A percentile compares a stretch with the other conserved stretches of the same genome.
Evolutionary conservation across 2,888 invertebrate species (phyloP).

Genomic region (Pinctada fucata): DNA sequence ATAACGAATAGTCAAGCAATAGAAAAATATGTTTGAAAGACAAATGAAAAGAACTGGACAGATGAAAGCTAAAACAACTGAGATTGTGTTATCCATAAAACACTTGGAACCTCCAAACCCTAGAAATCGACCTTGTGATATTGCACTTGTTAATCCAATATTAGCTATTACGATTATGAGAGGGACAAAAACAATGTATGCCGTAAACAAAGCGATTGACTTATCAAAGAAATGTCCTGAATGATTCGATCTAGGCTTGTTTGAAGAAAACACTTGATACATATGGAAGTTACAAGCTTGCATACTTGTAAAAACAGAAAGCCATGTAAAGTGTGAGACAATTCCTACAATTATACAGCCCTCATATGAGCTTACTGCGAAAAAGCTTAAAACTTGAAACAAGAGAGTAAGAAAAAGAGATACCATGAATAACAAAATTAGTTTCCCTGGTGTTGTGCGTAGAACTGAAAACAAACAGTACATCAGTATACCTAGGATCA

Average conservation of each 20-base stretch:
- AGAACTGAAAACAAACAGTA: neutral
- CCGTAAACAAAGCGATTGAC: no score
- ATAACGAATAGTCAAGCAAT: neutral
- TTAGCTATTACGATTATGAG: no score
- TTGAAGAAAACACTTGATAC: neutral
- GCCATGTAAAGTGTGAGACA: neutral
- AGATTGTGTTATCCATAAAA: neutral
- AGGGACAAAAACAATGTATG: no score
- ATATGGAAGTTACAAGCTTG: neutral
- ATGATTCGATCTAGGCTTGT: neutral
- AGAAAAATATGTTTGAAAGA: neutral
- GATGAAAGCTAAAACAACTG: neutral
- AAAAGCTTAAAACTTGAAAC: neutral
- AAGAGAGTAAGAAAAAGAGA: neutral
- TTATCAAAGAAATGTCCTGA: no score
- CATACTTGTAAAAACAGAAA: conserved; percentile 1
- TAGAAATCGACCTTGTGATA: neutral
- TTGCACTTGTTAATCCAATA: no score
- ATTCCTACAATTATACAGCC: neutral
- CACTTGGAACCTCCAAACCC: neutral
- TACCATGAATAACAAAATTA: neutral
- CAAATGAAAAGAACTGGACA: neutral
- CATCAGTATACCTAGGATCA: neutral
- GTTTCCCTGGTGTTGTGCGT: neutral
- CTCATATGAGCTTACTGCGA: neutral